Evolutionary conservation across 2,797 vertebrate species (phyloP).

Genomic region (Fringilla coelebs): DNA sequence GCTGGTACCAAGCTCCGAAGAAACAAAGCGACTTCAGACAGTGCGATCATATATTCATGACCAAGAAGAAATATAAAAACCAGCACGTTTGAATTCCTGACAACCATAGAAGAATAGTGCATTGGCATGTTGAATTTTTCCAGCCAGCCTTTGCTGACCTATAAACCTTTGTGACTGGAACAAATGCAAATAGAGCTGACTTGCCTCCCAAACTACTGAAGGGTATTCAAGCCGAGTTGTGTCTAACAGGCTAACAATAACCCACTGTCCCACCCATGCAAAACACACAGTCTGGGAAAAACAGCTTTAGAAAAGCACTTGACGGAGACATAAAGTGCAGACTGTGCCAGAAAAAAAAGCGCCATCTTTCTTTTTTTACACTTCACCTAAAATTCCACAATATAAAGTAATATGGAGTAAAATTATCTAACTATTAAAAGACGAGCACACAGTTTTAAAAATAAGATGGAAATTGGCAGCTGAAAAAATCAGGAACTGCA

Average conservation of each 20-base stretch:
- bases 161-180: constrained; percentile 96
- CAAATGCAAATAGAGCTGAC: constrained; percentile 95
- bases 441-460: not conserved
- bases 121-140: constrained; percentile 82
- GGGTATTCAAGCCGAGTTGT: constrained; percentile 88
- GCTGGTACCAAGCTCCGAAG: constrained; percentile 74
- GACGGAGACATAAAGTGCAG: constrained; percentile 61
- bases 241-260: constrained; percentile 84
- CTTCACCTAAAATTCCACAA: not conserved
- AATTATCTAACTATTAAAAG: not conserved
- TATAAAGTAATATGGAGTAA: not conserved
- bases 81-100: constrained; percentile 77
- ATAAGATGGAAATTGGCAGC: not conserved
- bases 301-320: constrained; percentile 73
- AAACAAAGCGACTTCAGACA: constrained; percentile 77
- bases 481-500: not conserved
- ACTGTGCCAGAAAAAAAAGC: not conserved
- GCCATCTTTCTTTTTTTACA: not conserved
- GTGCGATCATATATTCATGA: constrained; percentile 75
- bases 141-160: constrained; percentile 92
- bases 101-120: constrained; percentile 80
- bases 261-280: constrained; percentile 79
- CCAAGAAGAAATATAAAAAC: constrained; percentile 72
- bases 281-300: constrained; percentile 77
- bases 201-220: constrained; percentile 92